Evolutionary conservation across 2,797 vertebrate genomes (phyloP), one percentile per base, ranked within the genome.

Genomic region (Crocidura indochinensis): DNA sequence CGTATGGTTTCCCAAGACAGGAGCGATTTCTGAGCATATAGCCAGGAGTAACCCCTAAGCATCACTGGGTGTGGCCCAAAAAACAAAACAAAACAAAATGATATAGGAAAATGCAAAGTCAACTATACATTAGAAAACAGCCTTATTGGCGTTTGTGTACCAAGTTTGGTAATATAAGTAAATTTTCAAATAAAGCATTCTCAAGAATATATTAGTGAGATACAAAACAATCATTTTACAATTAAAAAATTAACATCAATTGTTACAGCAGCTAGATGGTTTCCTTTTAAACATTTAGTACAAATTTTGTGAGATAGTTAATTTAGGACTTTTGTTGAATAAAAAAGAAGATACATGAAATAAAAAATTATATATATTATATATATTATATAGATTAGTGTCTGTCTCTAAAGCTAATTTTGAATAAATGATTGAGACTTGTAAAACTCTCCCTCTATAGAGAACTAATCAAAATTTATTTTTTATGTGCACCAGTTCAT

Each of bases 401-500:
- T 67, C 38, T 74, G 85, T 76, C 64, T 83, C 31, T 85, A 22
- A 85, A 77, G 75, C 26, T 69, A 22, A 88, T 71, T 77, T 93
- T 93, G 22, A 81, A 24, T 9, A 29, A 91, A 73, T 51, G 38
- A 80, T 7, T 69, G 87, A 91, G 82, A 38, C 53, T 91, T 77
- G 91, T 88, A 77, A 87, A 84, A 67, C 26, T 74, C 9, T 86
- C 19, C 24, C 8, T 87, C 77, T 65, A 51, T 67, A 47, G 83
- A 92, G 82, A 92, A 64, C 24, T 22, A 38, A n/a, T 79, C 47
- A 72, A 14, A 84, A 17, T 77, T 29, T 91, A 81, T 87, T 87
- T 90, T 86, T 77, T 60, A 79, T 0, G 0, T 56, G 47, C 11
- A 76, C 64, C 8, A 86, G 93, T 7, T 12, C 38, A 91, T 85